phyloP scores from a whole-genome alignment of 2,888 invertebrate species.

The Alviniconcha strummeri region DNA sequence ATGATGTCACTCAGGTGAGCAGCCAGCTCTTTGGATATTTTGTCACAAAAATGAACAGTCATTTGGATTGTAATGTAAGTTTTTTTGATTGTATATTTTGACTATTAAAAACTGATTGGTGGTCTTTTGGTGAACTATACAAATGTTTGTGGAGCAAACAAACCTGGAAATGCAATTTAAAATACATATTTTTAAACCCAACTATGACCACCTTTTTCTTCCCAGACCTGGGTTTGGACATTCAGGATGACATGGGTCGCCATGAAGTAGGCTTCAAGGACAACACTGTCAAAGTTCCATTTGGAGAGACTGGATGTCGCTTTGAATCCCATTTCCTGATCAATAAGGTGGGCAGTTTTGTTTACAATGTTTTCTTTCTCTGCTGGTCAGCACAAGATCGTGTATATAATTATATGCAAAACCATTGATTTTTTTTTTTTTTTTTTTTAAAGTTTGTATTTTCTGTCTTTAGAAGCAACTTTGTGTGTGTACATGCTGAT shows the following conservation, averaged over 20 bases:
- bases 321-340: slow-evolving; percentile 75
- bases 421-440: not conserved
- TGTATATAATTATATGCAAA: too few relatives aligned
- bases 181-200: too few relatives aligned
- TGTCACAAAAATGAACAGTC: too few relatives aligned
- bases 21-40: too few relatives aligned
- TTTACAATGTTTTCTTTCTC: too few relatives aligned
- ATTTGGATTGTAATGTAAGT: not conserved
- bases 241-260: slow-evolving; percentile 79
- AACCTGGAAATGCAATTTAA: too few relatives aligned
- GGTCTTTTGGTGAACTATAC: too few relatives aligned
- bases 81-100: not conserved
- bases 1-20: too few relatives aligned
- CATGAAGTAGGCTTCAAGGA: slow-evolving; percentile 79
- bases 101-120: too few relatives aligned
- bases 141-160: too few relatives aligned
- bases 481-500: slow-evolving; percentile 3
- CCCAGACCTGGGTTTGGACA: slow-evolving; percentile 77
- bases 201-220: not conserved
- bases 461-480: not conserved
- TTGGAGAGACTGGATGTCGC: slow-evolving; percentile 75
- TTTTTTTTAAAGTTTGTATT: too few relatives aligned
- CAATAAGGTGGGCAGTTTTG: slow-evolving; percentile 68
- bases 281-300: slow-evolving; percentile 75
- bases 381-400: too few relatives aligned